Percentiles rank a stretch among this genome's conserved stretches.
These are phyloP conservation scores for Alauda arvensis DNA, from an alignment of 2,797 vertebrate genomes.

Conservation along the genomic window DNA sequence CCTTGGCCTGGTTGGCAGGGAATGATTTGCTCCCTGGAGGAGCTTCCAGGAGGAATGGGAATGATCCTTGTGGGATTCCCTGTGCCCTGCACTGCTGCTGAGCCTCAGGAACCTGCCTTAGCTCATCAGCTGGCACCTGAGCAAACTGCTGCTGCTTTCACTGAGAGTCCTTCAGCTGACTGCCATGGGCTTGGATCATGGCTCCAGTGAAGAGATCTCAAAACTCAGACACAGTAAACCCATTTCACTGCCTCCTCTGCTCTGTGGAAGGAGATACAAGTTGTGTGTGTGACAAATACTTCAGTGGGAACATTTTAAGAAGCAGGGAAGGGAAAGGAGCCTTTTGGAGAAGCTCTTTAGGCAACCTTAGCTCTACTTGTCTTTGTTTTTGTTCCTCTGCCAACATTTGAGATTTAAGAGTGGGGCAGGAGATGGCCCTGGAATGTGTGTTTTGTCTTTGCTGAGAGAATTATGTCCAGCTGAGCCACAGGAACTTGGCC, in stretches of 20 bases:
- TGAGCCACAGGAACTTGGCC: conserved; percentile 10
- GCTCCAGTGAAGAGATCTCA: background rate
- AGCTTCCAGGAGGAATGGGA: background rate
- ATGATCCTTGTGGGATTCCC: background rate
- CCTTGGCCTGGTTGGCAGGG: background rate
- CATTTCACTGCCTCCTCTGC: background rate
- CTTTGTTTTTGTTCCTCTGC: conserved; percentile 32
- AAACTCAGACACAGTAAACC: background rate
- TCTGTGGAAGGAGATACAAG: background rate
- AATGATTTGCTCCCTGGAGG: background rate
- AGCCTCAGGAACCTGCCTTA: background rate
- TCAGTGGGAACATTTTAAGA: background rate
- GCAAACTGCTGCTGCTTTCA: background rate
- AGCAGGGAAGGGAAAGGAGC: background rate
- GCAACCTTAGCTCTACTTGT: background rate
- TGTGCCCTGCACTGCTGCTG: background rate
- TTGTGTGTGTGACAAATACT: accelerated
- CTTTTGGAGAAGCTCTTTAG: background rate
- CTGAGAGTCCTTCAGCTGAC: background rate
- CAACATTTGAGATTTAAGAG: conserved; percentile 2
- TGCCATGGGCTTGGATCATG: background rate
- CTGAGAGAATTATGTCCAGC: background rate
- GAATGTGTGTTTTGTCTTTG: conserved; percentile 9
- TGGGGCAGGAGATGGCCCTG: conserved; percentile 20
- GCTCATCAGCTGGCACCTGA: background rate